phyloP scores from a whole-genome alignment of 2,113 vertebrate species.

The Condylura cristata region DNA sequence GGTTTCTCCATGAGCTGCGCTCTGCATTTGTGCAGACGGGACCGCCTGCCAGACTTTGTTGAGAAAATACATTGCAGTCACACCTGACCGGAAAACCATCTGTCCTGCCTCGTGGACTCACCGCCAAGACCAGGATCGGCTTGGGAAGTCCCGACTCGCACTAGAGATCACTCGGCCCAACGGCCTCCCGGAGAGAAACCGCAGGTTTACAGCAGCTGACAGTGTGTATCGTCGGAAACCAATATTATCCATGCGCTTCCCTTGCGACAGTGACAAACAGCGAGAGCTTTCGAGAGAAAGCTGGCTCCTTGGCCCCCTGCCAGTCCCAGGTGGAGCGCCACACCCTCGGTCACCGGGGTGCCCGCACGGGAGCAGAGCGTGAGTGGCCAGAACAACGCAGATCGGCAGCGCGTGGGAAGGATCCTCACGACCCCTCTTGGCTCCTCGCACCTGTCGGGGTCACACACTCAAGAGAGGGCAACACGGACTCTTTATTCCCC shows the following conservation, averaged over 20 bases:
- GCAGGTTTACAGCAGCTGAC: not conserved
- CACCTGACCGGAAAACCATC: slow-evolving; percentile 62
- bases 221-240: not conserved
- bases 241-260: slow-evolving; percentile 33
- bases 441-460: not conserved
- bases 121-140: not conserved
- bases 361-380: not conserved
- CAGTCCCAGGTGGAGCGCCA: no score
- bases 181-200: not conserved
- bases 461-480: not conserved
- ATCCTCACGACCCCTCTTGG: fast-evolving
- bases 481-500: no score
- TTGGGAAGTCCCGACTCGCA: fast-evolving
- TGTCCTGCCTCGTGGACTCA: not conserved
- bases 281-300: slow-evolving; percentile 20
- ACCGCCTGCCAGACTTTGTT: slow-evolving; percentile 59
- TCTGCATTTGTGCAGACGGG: slow-evolving; percentile 54
- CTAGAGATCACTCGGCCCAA: not conserved
- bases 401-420: not conserved
- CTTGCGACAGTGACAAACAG: not conserved
- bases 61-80: slow-evolving; percentile 62
- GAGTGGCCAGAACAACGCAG: not conserved
- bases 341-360: not conserved
- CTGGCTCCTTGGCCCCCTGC: not conserved
- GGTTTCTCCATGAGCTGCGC: slow-evolving; percentile 78